phyloP scores from a whole-genome alignment of 2,888 invertebrate genomes.

The Thysanoteuthis rhombus region DNA sequence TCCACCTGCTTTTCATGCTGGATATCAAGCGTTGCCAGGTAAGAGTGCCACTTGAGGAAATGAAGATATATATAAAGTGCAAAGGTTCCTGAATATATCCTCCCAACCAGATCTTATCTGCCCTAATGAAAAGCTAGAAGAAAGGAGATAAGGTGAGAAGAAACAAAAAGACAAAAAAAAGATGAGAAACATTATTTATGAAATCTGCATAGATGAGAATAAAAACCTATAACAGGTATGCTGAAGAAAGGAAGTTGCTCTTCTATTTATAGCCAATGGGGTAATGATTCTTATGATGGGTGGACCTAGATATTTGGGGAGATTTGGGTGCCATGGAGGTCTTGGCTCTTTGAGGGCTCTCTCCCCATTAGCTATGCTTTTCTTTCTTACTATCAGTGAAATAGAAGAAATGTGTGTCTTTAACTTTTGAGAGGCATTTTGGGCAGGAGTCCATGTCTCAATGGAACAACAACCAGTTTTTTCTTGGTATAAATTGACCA shows the following conservation, averaged over 20 bases:
- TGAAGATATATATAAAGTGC: neutral
- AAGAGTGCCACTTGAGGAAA: neutral
- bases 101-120: neutral
- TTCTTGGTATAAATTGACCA: too few species aligned
- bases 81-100: neutral
- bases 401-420: neutral
- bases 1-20: neutral
- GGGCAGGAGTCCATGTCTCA: too few species aligned
- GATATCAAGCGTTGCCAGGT: neutral
- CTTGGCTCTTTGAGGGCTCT: too few species aligned
- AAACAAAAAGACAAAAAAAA: neutral
- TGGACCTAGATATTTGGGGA: too few species aligned
- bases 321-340: too few species aligned
- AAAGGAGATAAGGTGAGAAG: neutral
- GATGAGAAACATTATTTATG: neutral
- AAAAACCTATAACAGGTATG: neutral
- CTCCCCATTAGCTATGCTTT: too few species aligned
- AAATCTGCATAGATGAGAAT: neutral
- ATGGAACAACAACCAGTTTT: too few species aligned
- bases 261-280: neutral
- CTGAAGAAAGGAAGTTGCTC: neutral
- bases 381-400: neutral
- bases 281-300: too few species aligned
- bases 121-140: neutral
- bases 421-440: neutral